phyloP scores from a whole-genome alignment of 1,140 invertebrate species.

The Philaenus spumarius region DNA sequence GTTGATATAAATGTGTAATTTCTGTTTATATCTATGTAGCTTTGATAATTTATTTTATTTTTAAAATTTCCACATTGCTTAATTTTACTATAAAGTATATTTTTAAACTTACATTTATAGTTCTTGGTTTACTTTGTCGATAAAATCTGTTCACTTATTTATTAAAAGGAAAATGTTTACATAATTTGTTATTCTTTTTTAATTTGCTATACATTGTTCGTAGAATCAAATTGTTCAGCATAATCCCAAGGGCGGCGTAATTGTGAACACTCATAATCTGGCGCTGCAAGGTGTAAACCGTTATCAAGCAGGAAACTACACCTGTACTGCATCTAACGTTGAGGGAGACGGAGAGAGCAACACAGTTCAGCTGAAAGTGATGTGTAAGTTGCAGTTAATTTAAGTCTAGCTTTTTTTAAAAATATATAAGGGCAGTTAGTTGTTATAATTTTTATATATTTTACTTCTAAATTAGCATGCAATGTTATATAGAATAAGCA shows the following conservation, averaged over 20 bases:
- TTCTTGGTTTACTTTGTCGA: too few relatives aligned
- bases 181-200: constrained; percentile 29
- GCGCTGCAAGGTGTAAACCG: constrained; percentile 70
- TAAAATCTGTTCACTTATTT: too few relatives aligned
- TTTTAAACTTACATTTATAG: too few relatives aligned
- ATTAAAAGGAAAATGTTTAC: constrained; percentile 27
- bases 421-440: too few relatives aligned
- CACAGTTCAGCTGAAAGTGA: constrained; percentile 70
- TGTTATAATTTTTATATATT: too few relatives aligned
- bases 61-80: too few relatives aligned
- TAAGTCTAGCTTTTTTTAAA: too few relatives aligned
- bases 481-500: too few relatives aligned
- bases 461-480: too few relatives aligned
- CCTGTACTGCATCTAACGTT: constrained; percentile 79
- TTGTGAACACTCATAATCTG: constrained; percentile 68
- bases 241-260: constrained; percentile 70
- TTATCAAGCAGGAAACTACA: constrained; percentile 77
- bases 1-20: too few relatives aligned
- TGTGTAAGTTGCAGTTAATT: constrained; percentile 72
- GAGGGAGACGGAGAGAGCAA: constrained; percentile 81
- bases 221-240: constrained; percentile 74
- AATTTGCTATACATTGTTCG: constrained; percentile 18
- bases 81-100: too few relatives aligned
- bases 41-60: not conserved
- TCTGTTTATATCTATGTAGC: too few relatives aligned